Conservation (phyloP, 2,797 vertebrate species). For the Ctenopoma kingsleyae region DNA sequence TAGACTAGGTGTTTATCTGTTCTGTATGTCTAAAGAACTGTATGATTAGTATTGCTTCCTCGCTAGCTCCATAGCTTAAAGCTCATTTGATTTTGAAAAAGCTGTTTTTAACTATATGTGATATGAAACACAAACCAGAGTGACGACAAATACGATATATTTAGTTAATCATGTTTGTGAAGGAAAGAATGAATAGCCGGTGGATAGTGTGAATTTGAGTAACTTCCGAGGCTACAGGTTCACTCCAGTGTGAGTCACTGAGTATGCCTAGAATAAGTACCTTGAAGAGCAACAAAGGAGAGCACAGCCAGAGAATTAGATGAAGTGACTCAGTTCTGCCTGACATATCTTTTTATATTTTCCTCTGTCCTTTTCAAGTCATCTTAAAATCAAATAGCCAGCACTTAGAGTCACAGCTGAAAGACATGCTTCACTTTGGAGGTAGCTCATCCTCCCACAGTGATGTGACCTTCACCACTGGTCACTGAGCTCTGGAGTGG, state of each 20-base stretch:
- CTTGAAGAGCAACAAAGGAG: slow-evolving; percentile 45
- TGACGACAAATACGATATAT: background rate
- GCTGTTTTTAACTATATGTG: background rate
- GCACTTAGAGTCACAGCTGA: slow-evolving; percentile 45
- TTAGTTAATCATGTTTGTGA: background rate
- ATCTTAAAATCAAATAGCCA: slow-evolving; percentile 68
- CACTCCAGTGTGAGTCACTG: slow-evolving; percentile 65
- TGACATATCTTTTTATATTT: slow-evolving; percentile 61
- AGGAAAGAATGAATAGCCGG: background rate
- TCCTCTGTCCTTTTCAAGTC: slow-evolving; percentile 76
- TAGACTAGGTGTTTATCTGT: too few relatives aligned
- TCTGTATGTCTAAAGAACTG: too few relatives aligned
- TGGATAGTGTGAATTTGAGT: background rate
- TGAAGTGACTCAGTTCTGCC: slow-evolving; percentile 67
- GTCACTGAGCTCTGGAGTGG: slow-evolving; percentile 18
- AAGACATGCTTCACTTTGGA: slow-evolving; percentile 49
- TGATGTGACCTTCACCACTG: slow-evolving; percentile 16
- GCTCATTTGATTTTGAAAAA: background rate
- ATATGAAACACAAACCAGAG: background rate
- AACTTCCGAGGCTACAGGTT: slow-evolving; percentile 42
- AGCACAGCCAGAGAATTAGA: slow-evolving; percentile 50
- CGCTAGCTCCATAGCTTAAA: too few relatives aligned
- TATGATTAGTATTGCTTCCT: too few relatives aligned
- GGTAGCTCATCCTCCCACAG: slow-evolving; percentile 20
- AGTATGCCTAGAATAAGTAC: slow-evolving; percentile 45